Conservation (phyloP, 1,140 invertebrate species). For the Phenacoccus solenopsis region DNA sequence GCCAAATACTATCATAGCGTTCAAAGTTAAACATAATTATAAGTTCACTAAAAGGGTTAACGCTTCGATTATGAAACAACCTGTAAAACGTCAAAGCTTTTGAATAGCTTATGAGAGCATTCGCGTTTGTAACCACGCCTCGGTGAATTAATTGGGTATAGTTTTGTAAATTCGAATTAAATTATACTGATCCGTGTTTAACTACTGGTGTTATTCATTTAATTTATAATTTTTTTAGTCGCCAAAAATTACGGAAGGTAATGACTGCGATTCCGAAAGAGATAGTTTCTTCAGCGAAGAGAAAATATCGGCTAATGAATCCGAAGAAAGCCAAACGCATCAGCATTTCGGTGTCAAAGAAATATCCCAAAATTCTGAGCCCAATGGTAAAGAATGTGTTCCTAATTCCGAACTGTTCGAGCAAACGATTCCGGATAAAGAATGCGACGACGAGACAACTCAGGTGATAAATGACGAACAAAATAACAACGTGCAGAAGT, state of each 20-base stretch:
- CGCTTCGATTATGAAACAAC: no score
- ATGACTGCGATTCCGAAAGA: neutral
- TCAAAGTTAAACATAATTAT: no score
- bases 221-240: no score
- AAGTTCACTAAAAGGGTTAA: no score
- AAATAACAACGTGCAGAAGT: neutral
- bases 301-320: neutral
- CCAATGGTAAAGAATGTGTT: neutral
- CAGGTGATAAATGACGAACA: neutral
- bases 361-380: neutral
- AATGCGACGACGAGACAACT: neutral
- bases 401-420: neutral
- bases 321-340: neutral
- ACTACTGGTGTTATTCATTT: no score
- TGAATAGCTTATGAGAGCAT: no score
- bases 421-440: neutral
- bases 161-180: no score
- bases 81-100: no score
- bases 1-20: no score
- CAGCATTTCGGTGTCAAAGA: neutral
- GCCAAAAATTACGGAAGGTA: neutral
- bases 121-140: no score
- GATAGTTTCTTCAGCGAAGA: neutral
- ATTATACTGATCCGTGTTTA: no score
- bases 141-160: no score